Evolutionary conservation across 2,113 vertebrate genomes (phyloP).

Genomic region (Tauraco erythrolophus): DNA sequence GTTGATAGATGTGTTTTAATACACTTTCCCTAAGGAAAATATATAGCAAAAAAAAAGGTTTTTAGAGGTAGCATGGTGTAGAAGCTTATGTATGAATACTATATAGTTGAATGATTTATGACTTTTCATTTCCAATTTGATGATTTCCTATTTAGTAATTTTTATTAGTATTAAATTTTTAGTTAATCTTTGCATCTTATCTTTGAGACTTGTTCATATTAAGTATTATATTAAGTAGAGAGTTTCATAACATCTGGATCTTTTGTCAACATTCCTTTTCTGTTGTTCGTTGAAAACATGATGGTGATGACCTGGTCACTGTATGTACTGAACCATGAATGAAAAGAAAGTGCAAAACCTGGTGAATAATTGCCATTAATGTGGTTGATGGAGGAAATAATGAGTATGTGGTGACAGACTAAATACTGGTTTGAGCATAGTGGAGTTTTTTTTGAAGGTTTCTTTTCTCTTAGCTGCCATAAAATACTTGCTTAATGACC

Average conservation of each 20-base stretch:
- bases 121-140: background rate
- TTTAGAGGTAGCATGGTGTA: background rate
- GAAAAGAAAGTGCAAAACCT: background rate
- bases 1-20: background rate
- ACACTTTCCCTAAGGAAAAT: background rate
- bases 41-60: background rate
- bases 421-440: background rate
- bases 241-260: background rate
- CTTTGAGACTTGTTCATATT: background rate
- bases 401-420: background rate
- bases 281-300: background rate
- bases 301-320: background rate
- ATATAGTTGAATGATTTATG: background rate
- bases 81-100: background rate
- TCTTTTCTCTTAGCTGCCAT: background rate
- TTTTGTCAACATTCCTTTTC: background rate
- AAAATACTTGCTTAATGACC: background rate
- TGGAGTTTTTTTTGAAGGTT: accelerated
- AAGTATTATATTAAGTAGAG: too few species aligned
- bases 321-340: background rate
- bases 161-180: background rate
- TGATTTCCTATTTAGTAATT: background rate
- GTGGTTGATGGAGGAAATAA: background rate
- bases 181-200: background rate
- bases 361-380: background rate